Base-by-base conservation (phyloP, 2,797 vertebrate species). In the Stomatorhinus walkeri region DNA sequence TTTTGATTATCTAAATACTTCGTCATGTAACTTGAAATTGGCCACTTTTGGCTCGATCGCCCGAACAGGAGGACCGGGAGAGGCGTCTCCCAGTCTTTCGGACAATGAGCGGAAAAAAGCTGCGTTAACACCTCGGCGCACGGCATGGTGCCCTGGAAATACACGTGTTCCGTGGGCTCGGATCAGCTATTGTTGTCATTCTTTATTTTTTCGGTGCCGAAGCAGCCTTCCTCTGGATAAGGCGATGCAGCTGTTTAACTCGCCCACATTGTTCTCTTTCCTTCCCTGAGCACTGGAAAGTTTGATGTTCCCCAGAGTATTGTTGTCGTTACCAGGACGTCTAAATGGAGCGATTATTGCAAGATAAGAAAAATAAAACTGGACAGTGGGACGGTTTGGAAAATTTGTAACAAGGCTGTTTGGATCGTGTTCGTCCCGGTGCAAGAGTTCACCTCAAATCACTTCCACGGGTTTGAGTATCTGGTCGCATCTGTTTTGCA, bases 21-120 rank as follows among this genome's bases (percentile, higher is more conserved):
- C 54, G 2, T 48, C 7, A 24, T 54, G 83, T 22, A 22, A 16
- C 46, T 32, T 24, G 83, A 51, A 85, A 54, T 46, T n/a, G 51
- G 51, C 43, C 68, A 8, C 49, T 54, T 36, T 48, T 52, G 32
- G 49, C 68, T 87, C 89, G 92, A n/a, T 4, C 48, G n/a, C 51
- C 28, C 81, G 79, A 84, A 83, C 59, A 87, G 59, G 87, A 52
- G 59, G 68, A 48, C 16, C 61, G 89, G 88, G 24, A 87, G 56
- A 88, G 51, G 54, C 91, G 92, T 94, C 96, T 96, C 94, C 94
- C 96, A 88, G 81, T 12, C 93, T 92, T 91, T 92, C 91, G 90
- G 89, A 88, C 95, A 96, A 95, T 95, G 92, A 93, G 90, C 95
- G 95, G 96, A 95, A 96, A 95, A 93, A 92, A 86, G 87, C 88